Evolutionary conservation across 2,888 invertebrate genomes (phyloP), one percentile per base, ranked within the genome.

Genomic region (Scrobipalpa atriplicella): DNA sequence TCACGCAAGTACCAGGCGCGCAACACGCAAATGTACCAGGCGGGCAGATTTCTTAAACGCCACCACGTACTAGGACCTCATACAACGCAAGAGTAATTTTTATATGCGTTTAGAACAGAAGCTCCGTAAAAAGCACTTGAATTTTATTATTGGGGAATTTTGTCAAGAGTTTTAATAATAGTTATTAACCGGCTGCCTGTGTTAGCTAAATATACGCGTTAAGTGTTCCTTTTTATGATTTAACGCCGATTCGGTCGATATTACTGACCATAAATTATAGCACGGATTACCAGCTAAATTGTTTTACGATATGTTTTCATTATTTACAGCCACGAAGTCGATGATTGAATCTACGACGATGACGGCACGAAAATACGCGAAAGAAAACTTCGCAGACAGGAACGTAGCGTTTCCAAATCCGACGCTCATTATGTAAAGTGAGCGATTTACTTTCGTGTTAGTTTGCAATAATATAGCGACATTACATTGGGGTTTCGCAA

Each of bases 141-240:
- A 73, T 80, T 84, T 81, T 84, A 84, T 85, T 85, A 87, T 86
- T 79, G 76, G 78, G 82, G 86, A 86, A 86, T 89, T 88, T 86
- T 82, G 86, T 88, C 84, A 84, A 84, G 86, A 83, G 80, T 76
- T 82, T 82, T 90, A 91, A 91, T 91, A 89, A 91, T 86, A 90
- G 90, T 90, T 89, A 92, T 92, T 92, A 92, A 83, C 84, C 79
- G 78, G 86, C 82, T 85, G 86, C 87, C 80, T 77, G 86, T 79
- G 86, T 85, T 87, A 85, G 84, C 89, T 90, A 90, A n/a, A 90
- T 89, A 86, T 81, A 79, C 79, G 82, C 79, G 86, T 85, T 85
- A 88, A 90, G 87, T 86, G 87, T 75, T 84, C 84, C 87, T 90
- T 66, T 88, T 91, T 89, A 91, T 90, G 90, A 90, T 90, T 87